Percentiles rank a stretch among this genome's conserved stretches.
phyloP scores from a whole-genome alignment of 1,140 invertebrate genomes.

The Formica exsecta region DNA sequence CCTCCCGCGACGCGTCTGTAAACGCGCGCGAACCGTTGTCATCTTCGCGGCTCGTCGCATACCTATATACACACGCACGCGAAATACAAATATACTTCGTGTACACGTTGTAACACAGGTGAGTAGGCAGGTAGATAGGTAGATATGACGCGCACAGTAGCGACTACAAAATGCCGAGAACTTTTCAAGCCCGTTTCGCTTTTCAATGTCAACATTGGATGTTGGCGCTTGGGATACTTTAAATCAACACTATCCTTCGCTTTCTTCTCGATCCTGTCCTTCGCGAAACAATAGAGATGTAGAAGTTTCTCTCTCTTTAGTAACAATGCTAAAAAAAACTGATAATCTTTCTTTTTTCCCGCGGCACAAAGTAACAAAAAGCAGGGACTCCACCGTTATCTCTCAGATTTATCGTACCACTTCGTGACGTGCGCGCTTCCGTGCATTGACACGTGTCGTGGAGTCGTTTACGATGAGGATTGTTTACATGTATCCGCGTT shows the following conservation, averaged over 20 bases:
- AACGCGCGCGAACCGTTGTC: conserved; percentile 34
- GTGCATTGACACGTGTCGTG: conserved; percentile 47
- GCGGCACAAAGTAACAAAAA: neutral
- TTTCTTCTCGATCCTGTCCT: neutral
- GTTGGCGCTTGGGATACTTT: neutral
- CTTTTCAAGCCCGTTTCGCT: neutral
- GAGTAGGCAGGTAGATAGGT: neutral
- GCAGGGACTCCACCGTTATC: neutral
- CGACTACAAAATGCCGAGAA: neutral
- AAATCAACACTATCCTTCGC: neutral
- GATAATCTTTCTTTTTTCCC: neutral
- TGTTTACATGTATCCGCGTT: conserved; percentile 54
- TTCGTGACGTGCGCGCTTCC: conserved; percentile 23
- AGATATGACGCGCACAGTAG: neutral
- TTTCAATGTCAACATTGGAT: conserved; percentile 34
- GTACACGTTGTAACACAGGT: neutral
- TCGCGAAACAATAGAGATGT: neutral
- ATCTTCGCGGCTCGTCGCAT: conserved; percentile 13
- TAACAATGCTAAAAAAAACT: neutral
- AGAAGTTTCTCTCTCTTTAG: neutral
- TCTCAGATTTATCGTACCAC: neutral
- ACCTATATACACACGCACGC: neutral
- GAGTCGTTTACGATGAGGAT: conserved; percentile 33
- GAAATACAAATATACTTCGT: neutral
- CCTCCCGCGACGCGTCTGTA: neutral